Base-by-base conservation (phyloP, 2,888 invertebrate species). In the Lysandra coridon region DNA sequence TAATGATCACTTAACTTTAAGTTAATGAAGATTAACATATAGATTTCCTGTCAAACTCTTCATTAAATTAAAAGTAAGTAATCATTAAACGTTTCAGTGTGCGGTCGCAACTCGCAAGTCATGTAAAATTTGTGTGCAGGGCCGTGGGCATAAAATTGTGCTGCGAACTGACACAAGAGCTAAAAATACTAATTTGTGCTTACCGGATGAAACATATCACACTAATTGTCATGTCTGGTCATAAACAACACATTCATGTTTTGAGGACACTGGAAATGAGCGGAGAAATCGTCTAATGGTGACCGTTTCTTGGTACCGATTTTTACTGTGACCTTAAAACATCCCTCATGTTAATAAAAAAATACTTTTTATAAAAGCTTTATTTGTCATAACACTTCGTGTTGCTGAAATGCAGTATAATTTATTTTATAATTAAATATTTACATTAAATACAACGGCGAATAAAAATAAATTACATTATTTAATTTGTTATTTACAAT, bases 371-470 rank as follows among this genome's bases (percentile, higher is more conserved):
- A 91, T 90, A 90, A 88, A 93, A 93, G 92, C 93, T 92, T 92
- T 93, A 92, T 92, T 93, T 89, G 88, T 90, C 88, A 87, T 89
- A 88, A 91, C 89, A 91, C 90, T 89, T 90, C 88, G 91, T 91
- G 90, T 90, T 82, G 82, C 82, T 80, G 78, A 62, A 80, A 82
- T 81, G 80, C 80, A 82, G 76, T 82, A 74, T 81, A 80, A 77
- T 82, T 80, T 85, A 86, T 86, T 83, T 86, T 84, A 84, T 80
- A 80, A 49, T 81, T 81, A 83, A 80, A 82, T 86, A 86, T 86
- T 84, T 86, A 85, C 85, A 86, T 82, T 84, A 83, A 84, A 83
- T 84, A 64, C 83, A 69, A 83, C 82, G 85, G 84, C 83, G 81
- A 85, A 83, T 81, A 81, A 83, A 73, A 80, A 80, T 79, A 81